Base-by-base conservation (phyloP, 2,113 vertebrate species). In the Perca schrenkii region DNA sequence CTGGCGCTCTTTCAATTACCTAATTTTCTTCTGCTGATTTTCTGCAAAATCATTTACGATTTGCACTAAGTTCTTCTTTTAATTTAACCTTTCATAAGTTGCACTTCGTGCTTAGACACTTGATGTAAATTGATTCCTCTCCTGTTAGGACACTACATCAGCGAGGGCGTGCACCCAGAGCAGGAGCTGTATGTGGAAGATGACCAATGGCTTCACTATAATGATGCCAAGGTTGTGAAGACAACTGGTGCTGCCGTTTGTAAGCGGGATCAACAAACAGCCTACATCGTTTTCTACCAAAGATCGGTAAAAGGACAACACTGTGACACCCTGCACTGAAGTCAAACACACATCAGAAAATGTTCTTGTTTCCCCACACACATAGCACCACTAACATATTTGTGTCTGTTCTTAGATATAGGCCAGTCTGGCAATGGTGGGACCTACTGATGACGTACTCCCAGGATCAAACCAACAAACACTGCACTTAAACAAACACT, bases 121-220 rank as follows among this genome's bases (percentile, higher is more conserved):
- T 22, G 3, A n/a, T 64, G 40, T 64, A 46, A 64, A 43, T 12
- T 22, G 40, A 47, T 65, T 47, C 12, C n/a, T 25, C n/a, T 43
- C 21, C 46, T 50, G 15, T 67, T 67, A 19, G 65, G 65, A 67
- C 46, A 67, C 15, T 49, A 49, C 64, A 49, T 67, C 46, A 67
- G 47, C 3, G 25, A 49, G 2, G n/a, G 61, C 16, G 4, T 40
- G 17, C 17, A 63, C 43, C 63, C n/a, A 0, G 7, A 25, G 3
- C 0, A 65, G 21, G 43, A 47, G 12, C 63, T 22, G 17, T 3
- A 47, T 46, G n/a, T 36, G 14, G 11, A 21, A 14, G n/a, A 6
- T 22, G 40, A 46, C 6, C 21, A 0, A 16, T 67, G 47, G 25
- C 65, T 68, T 2, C 15, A 21, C 16, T 68, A 6, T 6, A 52